Conservation (phyloP, 2,797 vertebrate species). For the Choloepus didactylus region DNA sequence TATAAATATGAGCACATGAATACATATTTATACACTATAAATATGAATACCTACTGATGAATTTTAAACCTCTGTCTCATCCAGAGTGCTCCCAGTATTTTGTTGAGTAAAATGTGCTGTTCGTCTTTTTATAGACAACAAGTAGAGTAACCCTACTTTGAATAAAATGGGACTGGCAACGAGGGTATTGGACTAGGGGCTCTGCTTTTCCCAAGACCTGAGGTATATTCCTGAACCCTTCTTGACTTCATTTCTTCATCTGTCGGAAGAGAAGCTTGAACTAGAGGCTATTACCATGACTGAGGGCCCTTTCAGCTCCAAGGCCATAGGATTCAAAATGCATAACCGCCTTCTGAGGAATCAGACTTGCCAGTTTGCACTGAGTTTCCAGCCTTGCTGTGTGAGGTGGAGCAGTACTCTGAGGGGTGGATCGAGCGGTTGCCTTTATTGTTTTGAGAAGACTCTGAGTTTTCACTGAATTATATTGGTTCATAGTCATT, state of each 20-base stretch:
- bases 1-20: background rate
- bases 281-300: background rate
- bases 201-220: background rate
- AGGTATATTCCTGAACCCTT: background rate
- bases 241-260: background rate
- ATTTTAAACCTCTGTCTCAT: background rate
- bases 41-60: background rate
- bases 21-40: background rate
- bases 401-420: background rate
- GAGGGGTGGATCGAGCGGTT: background rate
- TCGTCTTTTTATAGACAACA: background rate
- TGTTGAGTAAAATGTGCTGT: background rate
- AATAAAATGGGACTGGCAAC: background rate
- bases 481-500: background rate
- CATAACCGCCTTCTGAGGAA: accelerated
- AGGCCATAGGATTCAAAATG: background rate
- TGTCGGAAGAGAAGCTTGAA: background rate
- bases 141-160: background rate
- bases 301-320: background rate
- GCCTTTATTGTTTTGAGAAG: too few relatives aligned
- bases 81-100: background rate
- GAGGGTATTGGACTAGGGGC: background rate
- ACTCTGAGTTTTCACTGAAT: constrained; percentile 6
- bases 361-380: background rate
- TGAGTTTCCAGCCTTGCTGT: background rate